phyloP scores from a whole-genome alignment of 2,888 invertebrate species.

The Volucella inflata region DNA sequence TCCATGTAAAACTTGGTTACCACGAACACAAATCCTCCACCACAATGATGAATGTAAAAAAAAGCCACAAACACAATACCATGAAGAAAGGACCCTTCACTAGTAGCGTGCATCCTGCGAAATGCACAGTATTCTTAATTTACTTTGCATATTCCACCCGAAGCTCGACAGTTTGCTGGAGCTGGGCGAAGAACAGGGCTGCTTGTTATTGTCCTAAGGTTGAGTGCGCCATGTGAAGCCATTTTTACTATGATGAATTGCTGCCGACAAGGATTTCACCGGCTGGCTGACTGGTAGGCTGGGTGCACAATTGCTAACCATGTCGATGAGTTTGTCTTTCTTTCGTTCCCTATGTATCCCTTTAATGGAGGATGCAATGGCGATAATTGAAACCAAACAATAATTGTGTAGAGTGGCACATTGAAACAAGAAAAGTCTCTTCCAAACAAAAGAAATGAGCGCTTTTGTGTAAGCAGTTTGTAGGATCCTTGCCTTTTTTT shows the following conservation, averaged over 20 bases:
- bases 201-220: constrained; percentile 23
- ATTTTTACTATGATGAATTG: constrained; percentile 70
- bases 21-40: constrained; percentile 44
- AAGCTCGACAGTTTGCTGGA: constrained; percentile 35
- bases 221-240: constrained; percentile 51
- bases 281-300: constrained; percentile 4
- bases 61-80: constrained; percentile 30
- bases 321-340: constrained; percentile 21
- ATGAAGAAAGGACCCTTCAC: constrained; percentile 47
- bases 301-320: not conserved
- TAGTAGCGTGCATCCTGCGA: constrained; percentile 57
- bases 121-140: constrained; percentile 70
- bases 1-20: constrained; percentile 65
- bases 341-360: not conserved
- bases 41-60: constrained; percentile 32
- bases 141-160: constrained; percentile 63
- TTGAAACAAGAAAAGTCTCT: constrained; percentile 20
- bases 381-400: constrained; percentile 74
- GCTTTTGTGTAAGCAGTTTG: too few relatives aligned
- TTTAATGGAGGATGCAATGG: constrained; percentile 21
- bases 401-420: constrained; percentile 52
- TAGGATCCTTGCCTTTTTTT: too few relatives aligned
- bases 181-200: not conserved
- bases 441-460: constrained; percentile 4
- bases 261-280: constrained; percentile 52